These are phyloP conservation scores for Australoheros scitulus DNA, from an alignment of 2,113 vertebrate genomes.

Conservation along the genomic window DNA sequence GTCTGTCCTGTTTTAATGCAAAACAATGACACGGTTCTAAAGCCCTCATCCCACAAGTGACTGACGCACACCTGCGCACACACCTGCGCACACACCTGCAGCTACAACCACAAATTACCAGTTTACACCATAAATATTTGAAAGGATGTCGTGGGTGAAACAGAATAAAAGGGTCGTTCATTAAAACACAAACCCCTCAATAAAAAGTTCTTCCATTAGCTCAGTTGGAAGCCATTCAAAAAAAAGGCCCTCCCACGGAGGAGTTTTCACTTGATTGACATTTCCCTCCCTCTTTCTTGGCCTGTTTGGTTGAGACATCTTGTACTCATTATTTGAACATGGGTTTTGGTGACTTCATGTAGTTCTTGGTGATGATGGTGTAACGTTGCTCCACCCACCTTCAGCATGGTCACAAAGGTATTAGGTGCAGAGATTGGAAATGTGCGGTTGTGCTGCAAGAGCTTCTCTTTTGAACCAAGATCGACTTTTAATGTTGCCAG, in stretches of 20 bases:
- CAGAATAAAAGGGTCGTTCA: not conserved
- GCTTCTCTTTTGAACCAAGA: not conserved
- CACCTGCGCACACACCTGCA: slow-evolving; percentile 1
- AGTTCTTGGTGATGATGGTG: not conserved
- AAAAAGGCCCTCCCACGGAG: not conserved
- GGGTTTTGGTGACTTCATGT: not conserved
- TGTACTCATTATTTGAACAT: not conserved
- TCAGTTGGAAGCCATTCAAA: slow-evolving; percentile 8
- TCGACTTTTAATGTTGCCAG: not conserved
- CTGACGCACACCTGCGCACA: slow-evolving; percentile 10
- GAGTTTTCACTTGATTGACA: slow-evolving; percentile 7
- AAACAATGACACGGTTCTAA: slow-evolving; percentile 22
- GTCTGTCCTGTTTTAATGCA: slow-evolving; percentile 19
- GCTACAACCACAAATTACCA: not conserved
- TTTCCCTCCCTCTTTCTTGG: not conserved
- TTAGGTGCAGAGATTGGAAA: not conserved
- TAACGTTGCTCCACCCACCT: not conserved
- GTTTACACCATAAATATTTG: not conserved
- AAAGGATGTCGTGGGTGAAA: not conserved
- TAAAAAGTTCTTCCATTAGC: not conserved
- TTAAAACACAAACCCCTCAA: not conserved
- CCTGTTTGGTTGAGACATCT: not conserved
- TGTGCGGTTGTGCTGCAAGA: not conserved
- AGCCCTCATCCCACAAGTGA: not conserved
- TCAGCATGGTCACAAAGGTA: not conserved